Conservation (phyloP, 2,888 invertebrate species). For the Gibbula magus region DNA sequence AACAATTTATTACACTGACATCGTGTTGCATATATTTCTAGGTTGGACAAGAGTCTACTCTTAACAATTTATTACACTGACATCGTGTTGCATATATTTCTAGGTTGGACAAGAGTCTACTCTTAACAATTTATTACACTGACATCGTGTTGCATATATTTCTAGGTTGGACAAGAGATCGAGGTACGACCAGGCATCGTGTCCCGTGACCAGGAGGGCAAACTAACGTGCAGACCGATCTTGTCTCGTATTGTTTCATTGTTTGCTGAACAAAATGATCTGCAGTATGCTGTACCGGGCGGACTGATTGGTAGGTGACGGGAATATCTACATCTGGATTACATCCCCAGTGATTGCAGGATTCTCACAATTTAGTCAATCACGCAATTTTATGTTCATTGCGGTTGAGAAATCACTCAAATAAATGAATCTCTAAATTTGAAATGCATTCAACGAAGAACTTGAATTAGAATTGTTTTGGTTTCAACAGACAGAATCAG, state of each 20-base stretch:
- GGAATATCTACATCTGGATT: background rate
- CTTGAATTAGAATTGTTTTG: too few species aligned
- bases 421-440: background rate
- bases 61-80: too few species aligned
- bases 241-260: slow-evolving; percentile 97
- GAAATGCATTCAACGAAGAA: too few species aligned
- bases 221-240: slow-evolving; percentile 95
- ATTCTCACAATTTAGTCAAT: background rate
- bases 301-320: slow-evolving; percentile 88
- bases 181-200: slow-evolving; percentile 98
- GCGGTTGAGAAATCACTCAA: background rate
- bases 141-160: too few species aligned
- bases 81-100: too few species aligned
- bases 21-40: too few species aligned
- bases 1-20: too few species aligned
- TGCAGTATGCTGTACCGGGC: slow-evolving; percentile 98
- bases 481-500: too few species aligned
- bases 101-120: too few species aligned
- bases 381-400: background rate
- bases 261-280: slow-evolving; percentile 96
- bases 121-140: too few species aligned
- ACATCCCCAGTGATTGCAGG: background rate
- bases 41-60: too few species aligned
- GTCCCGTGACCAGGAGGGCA: slow-evolving; percentile 96
- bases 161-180: slow-evolving; percentile 97